Evolutionary conservation across 2,797 vertebrate genomes (phyloP).

Genomic region (Sternotherus odoratus): DNA sequence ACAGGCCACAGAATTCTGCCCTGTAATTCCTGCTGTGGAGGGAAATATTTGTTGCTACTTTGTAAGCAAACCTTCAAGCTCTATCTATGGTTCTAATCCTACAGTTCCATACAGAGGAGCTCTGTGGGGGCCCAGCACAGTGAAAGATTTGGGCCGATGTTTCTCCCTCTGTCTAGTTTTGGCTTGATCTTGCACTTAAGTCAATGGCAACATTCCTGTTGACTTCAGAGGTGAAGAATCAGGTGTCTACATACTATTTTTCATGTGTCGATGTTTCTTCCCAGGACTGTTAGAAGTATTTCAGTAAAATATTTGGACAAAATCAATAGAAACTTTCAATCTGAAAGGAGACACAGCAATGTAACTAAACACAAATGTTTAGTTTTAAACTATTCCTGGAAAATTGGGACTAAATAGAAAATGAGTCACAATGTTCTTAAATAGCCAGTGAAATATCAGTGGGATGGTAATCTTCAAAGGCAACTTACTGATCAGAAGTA

Average conservation of each 20-base stretch:
- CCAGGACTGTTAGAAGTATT: background rate
- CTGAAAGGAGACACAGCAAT: background rate
- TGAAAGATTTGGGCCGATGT: background rate
- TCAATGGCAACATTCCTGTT: background rate
- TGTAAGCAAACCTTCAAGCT: background rate
- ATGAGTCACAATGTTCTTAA: background rate
- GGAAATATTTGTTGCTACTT: background rate
- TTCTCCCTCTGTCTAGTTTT: background rate
- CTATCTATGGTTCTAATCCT: background rate
- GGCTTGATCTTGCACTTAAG: background rate
- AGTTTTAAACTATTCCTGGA: background rate
- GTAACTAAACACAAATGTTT: background rate
- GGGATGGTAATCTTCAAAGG: background rate
- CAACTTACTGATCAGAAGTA: background rate
- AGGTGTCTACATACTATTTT: background rate
- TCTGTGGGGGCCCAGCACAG: background rate
- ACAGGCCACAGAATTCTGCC: background rate
- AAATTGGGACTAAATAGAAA: background rate
- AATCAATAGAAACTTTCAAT: background rate
- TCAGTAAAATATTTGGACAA: background rate
- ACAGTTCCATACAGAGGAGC: background rate
- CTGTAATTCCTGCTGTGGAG: constrained; percentile 4
- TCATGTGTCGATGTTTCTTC: background rate
- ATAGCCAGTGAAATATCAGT: background rate
- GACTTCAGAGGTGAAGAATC: background rate